Conservation (phyloP, 2,113 vertebrate species). For the Psilopsiagon aymara region DNA sequence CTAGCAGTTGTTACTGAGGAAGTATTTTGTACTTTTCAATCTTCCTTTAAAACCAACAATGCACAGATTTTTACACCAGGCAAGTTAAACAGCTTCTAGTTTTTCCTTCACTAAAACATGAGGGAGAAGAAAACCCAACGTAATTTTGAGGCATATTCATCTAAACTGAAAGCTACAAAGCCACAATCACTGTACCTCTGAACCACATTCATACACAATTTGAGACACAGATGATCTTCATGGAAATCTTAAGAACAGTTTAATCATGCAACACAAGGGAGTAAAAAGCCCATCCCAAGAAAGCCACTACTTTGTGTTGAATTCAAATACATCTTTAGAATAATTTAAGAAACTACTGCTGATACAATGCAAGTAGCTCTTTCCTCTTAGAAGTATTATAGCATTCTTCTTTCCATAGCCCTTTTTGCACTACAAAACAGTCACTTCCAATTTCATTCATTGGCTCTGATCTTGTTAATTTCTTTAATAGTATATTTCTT, state of each 20-base stretch:
- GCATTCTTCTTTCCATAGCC: background rate
- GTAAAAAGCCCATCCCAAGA: background rate
- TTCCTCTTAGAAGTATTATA: background rate
- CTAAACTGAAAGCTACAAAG: background rate
- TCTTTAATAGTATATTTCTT: background rate
- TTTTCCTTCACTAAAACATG: background rate
- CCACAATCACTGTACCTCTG: background rate
- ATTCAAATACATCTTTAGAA: background rate
- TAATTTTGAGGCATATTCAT: background rate
- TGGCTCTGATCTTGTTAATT: background rate
- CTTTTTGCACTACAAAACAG: background rate
- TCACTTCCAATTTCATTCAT: background rate
- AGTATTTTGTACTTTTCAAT: background rate
- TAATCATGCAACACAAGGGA: background rate
- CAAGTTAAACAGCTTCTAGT: background rate
- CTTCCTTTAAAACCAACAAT: background rate
- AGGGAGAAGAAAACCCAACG: rapidly evolving
- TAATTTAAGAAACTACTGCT: background rate
- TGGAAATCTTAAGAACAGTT: background rate
- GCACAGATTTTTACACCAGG: background rate
- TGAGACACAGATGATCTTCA: background rate
- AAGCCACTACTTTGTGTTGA: background rate
- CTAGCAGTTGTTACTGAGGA: background rate
- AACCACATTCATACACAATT: background rate
- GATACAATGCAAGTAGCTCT: background rate